Evolutionary conservation across 2,113 vertebrate genomes (phyloP), one percentile per base, ranked within the genome.

Genomic region (Heloderma charlesbogerti): DNA sequence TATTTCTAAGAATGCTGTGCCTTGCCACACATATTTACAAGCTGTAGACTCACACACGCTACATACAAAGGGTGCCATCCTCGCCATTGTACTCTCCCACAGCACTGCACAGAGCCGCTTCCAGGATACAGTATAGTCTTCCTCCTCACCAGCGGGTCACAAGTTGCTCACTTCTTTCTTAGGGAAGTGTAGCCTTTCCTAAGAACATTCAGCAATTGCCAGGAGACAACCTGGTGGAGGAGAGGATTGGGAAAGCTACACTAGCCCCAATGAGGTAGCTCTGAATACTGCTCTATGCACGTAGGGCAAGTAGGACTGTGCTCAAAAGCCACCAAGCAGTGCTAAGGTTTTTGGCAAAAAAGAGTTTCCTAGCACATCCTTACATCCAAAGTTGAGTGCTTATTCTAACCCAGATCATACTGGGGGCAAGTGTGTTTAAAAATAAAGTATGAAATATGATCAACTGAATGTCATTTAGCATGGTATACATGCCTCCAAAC

Each of bases 371-470:
- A 96, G 87, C n/a, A 87, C 0, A 27, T 0, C 72, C 37, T 48
- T 57, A n/a, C 10, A 75, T 0, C 45, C 72, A 91, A 94, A 75
- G 72, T 77, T 82, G 87, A 90, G 88, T 78, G 91, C 67, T 40
- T 31, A 29, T 45, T 94, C 87, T 86, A 69, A 91, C 90, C 2
- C 0, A 51, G 29, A 10, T 60, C 18, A 83, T 34, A 66, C 87
- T 0, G 13, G 90, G 10, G 20, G 8, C 31, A 43, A n/a, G 74
- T 6, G 16, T 31, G 29, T 83, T 80, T 81, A 88, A 90, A 88
- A 90, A 92, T 77, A 60, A 6, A 88, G 86, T 37, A 66, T 0
- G 0, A 91, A 85, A 1, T 60, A 86, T 48, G 87, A n/a, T 4
- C 51, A 67, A 75, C 72, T 1, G 91, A 78, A 34, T 66, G 74